A percentile compares a stretch with the other conserved stretches of the same genome.
phyloP scores from a whole-genome alignment of 2,888 invertebrate species.

The Exephanes ischioxanthus region DNA sequence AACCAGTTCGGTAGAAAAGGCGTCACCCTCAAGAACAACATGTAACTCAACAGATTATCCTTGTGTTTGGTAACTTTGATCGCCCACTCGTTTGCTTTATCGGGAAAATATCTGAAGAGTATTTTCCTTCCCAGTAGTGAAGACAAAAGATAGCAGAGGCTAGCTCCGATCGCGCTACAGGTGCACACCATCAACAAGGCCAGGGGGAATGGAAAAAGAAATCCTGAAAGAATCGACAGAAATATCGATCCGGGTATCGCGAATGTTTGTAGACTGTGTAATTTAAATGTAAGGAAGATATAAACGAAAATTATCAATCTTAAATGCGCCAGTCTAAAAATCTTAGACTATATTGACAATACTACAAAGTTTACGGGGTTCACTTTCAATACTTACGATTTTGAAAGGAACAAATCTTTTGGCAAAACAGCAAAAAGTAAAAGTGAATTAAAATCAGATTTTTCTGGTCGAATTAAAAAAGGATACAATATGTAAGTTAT shows the following conservation, averaged over 20 bases:
- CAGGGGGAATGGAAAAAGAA: constrained; percentile 96
- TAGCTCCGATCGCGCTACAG: constrained; percentile 98
- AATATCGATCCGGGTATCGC: constrained; percentile 99
- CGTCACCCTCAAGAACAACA: constrained; percentile 98
- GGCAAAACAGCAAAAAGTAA: background rate
- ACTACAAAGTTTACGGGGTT: too few relatives aligned
- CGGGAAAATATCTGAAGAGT: constrained; percentile 95
- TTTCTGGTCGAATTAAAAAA: constrained; percentile 85
- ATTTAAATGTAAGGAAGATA: constrained; percentile 70
- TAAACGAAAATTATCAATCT: background rate
- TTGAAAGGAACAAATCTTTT: background rate
- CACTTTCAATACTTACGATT: background rate
- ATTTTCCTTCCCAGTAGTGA: constrained; percentile 95
- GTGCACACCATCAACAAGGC: constrained; percentile 95
- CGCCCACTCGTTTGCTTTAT: constrained; percentile 94
- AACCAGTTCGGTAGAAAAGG: constrained; percentile 99
- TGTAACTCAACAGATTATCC: constrained; percentile 96
- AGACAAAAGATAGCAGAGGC: constrained; percentile 97
- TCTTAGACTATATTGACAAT: too few relatives aligned
- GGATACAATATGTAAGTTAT: constrained; percentile 99
- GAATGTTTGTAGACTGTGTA: constrained; percentile 96
- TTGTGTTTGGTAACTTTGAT: constrained; percentile 93
- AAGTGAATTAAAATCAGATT: background rate
- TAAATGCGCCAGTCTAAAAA: too few relatives aligned
- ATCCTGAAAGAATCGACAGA: constrained; percentile 98